Evolutionary conservation across 2,888 invertebrate genomes (phyloP).

Genomic region (Xestia sexstrigata): DNA sequence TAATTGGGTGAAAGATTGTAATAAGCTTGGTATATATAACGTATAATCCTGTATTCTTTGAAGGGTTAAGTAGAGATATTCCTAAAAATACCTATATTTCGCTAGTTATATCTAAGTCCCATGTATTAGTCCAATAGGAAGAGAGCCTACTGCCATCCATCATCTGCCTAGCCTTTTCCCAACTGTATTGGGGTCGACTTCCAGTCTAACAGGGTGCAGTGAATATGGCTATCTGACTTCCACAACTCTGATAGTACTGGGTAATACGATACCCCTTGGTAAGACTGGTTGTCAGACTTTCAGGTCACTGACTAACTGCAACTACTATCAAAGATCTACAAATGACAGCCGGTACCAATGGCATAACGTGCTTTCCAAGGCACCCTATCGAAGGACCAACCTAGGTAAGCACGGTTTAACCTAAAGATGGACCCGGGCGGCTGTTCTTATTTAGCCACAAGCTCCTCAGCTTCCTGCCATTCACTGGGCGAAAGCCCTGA

Average conservation of each 20-base stretch:
- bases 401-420: too few relatives aligned
- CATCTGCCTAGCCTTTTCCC: too few relatives aligned
- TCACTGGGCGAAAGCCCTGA: not conserved
- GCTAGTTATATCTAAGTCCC: too few relatives aligned
- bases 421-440: too few relatives aligned
- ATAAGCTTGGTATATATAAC: constrained; percentile 23
- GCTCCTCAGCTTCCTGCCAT: not conserved
- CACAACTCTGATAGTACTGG: not conserved
- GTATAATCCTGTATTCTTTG: not conserved
- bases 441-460: not conserved
- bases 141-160: not conserved
- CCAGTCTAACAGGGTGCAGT: not conserved
- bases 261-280: not conserved
- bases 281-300: not conserved
- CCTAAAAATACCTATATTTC: not conserved
- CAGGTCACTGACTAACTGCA: not conserved
- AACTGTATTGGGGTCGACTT: not conserved
- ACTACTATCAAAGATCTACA: not conserved
- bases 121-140: not conserved
- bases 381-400: too few relatives aligned
- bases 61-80: not conserved
- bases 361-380: too few relatives aligned
- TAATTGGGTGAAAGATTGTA: constrained; percentile 56
- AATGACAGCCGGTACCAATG: not conserved
- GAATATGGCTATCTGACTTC: not conserved